phyloP scores from a whole-genome alignment of 2,888 invertebrate genomes.

The Andricus quercusramuli region DNA sequence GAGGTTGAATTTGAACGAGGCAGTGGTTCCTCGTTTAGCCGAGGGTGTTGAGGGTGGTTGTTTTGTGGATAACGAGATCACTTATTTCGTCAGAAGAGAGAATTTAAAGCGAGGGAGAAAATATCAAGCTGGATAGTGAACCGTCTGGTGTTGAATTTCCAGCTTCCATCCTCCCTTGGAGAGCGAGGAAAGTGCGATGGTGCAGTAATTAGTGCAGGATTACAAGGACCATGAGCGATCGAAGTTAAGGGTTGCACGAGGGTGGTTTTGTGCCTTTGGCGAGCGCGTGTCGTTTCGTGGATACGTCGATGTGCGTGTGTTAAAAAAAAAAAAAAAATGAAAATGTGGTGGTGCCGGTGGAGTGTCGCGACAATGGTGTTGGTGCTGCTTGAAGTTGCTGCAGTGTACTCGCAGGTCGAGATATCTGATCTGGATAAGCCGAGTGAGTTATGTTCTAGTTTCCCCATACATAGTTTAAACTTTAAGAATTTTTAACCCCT shows the following conservation, averaged over 20 bases:
- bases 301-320: conserved; percentile 30
- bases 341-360: conserved; percentile 70
- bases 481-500: not conserved
- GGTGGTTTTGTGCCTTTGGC: conserved; percentile 27
- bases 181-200: conserved; percentile 48
- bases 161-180: conserved; percentile 81
- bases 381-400: conserved; percentile 65
- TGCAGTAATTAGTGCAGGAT: conserved; percentile 63
- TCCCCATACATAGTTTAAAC: conserved; percentile 10
- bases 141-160: conserved; percentile 75
- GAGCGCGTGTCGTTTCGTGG: conserved; percentile 18
- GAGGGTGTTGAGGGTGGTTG: conserved; percentile 9
- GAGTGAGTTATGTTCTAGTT: conserved; percentile 68
- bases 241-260: conserved; percentile 27
- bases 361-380: conserved; percentile 68
- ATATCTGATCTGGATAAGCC: conserved; percentile 75
- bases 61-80: conserved; percentile 31
- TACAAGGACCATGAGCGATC: conserved; percentile 55
- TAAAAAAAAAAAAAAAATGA: conserved; percentile 58
- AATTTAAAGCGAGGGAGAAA: conserved; percentile 13
- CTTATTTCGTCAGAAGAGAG: conserved; percentile 4
- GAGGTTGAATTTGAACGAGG: not conserved
- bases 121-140: conserved; percentile 21
- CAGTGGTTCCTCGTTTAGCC: not conserved
- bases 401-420: conserved; percentile 67